Evolutionary conservation across 2,888 invertebrate species (phyloP).

Genomic region (Archaeoteleia sp.): DNA sequence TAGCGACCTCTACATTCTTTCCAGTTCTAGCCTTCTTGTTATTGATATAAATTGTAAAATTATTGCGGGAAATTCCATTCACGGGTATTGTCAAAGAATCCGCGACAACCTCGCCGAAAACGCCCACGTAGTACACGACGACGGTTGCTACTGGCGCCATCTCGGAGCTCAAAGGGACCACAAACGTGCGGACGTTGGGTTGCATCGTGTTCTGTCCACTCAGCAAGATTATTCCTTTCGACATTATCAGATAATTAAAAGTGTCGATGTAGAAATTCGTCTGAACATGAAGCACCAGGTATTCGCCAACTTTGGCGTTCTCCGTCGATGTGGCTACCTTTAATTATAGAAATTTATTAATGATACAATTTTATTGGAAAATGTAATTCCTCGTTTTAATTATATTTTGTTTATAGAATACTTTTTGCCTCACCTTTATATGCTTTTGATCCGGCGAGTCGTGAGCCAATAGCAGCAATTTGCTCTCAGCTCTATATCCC

Average conservation of each 20-base stretch:
- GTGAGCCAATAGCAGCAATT: conserved; percentile 84
- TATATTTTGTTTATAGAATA: not conserved
- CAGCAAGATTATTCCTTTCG: conserved; percentile 92
- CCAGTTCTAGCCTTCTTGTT: conserved; percentile 95
- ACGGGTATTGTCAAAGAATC: conserved; percentile 98
- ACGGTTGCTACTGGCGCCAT: conserved; percentile 95
- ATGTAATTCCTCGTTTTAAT: too few species aligned
- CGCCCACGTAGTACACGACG: conserved; percentile 90
- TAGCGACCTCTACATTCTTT: conserved; percentile 93
- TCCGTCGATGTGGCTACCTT: conserved; percentile 87
- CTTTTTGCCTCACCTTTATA: conserved; percentile 77
- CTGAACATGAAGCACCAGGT: conserved; percentile 94
- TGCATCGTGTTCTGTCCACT: conserved; percentile 90
- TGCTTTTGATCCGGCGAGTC: conserved; percentile 89
- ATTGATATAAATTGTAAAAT: conserved; percentile 91
- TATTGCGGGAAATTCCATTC: conserved; percentile 94
- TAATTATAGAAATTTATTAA: conserved; percentile 3
- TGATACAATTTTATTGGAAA: conserved; percentile 1
- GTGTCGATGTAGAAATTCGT: conserved; percentile 92
- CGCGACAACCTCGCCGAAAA: conserved; percentile 89
- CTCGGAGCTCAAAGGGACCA: conserved; percentile 88
- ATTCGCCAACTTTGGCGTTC: conserved; percentile 91
- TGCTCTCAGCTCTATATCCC: conserved; percentile 81
- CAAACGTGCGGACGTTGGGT: conserved; percentile 85
- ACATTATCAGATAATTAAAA: conserved; percentile 93